phyloP scores from a whole-genome alignment of 2,797 vertebrate genomes.

The Melanogrammus aeglefinus region DNA sequence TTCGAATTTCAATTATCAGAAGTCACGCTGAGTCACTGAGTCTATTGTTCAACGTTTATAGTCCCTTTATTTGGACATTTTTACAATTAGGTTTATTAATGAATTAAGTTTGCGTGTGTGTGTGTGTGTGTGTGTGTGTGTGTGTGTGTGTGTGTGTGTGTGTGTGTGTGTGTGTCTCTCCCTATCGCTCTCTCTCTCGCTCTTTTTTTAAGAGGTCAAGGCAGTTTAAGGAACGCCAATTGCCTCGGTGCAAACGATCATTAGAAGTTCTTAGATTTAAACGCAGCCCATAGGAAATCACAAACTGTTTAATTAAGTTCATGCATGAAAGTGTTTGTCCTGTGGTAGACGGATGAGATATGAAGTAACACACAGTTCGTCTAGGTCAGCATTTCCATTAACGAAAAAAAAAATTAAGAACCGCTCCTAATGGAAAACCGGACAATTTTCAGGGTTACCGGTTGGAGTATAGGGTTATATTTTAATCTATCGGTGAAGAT shows the following conservation, averaged over 20 bases:
- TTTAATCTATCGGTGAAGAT: neutral
- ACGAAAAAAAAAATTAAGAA: neutral
- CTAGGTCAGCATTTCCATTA: neutral
- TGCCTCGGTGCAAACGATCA: conserved; percentile 4
- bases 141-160: too few relatives aligned
- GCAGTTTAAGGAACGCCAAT: conserved; percentile 1
- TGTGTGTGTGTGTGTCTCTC: too few relatives aligned
- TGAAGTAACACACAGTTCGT: conserved; percentile 6
- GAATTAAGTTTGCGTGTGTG: neutral
- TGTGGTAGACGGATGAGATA: conserved; percentile 4
- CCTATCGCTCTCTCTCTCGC: neutral
- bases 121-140: too few relatives aligned
- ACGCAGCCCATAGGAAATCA: conserved; percentile 2
- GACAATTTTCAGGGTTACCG: neutral
- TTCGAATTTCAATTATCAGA: neutral
- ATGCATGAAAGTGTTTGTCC: conserved; percentile 3
- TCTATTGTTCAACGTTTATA: neutral
- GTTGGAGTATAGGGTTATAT: neutral
- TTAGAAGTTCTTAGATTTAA: conserved; percentile 1
- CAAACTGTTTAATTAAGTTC: conserved; percentile 5
- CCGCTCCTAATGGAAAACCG: neutral
- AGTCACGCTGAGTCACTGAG: neutral
- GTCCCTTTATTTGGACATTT: neutral
- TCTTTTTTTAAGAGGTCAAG: neutral
- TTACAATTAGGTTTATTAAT: neutral